Conservation (phyloP, 2,797 vertebrate species). For the Vireo griseus region DNA sequence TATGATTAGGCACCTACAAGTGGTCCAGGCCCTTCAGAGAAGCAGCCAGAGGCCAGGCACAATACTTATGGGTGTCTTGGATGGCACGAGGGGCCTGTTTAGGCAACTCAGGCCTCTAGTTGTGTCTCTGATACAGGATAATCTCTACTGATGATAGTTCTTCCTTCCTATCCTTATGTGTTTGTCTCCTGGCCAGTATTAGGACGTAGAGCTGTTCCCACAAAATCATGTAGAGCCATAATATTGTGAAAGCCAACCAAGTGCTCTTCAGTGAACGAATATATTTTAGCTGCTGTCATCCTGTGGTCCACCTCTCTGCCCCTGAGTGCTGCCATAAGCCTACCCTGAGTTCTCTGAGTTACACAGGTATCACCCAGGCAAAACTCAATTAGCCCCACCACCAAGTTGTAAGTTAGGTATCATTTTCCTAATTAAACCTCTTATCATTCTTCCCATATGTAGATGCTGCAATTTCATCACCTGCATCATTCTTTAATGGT, state of each 20-base stretch:
- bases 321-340: background rate
- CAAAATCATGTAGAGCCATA: background rate
- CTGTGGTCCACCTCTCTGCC: background rate
- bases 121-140: background rate
- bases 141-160: background rate
- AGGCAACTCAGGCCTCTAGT: background rate
- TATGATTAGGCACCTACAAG: fast-evolving
- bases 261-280: background rate
- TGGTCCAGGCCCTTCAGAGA: background rate
- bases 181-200: background rate
- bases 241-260: background rate
- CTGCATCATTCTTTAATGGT: background rate
- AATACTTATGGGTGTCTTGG: background rate
- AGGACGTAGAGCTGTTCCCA: background rate
- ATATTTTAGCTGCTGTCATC: background rate
- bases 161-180: background rate
- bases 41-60: background rate
- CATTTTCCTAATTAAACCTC: background rate
- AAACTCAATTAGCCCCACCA: background rate
- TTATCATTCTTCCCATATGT: background rate
- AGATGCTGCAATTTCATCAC: background rate
- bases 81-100: background rate
- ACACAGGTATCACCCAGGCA: background rate
- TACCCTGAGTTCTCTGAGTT: background rate
- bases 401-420: background rate